These are phyloP conservation scores for Columba livia DNA, from an alignment of 2,113 vertebrate species.

Conservation along the genomic window DNA sequence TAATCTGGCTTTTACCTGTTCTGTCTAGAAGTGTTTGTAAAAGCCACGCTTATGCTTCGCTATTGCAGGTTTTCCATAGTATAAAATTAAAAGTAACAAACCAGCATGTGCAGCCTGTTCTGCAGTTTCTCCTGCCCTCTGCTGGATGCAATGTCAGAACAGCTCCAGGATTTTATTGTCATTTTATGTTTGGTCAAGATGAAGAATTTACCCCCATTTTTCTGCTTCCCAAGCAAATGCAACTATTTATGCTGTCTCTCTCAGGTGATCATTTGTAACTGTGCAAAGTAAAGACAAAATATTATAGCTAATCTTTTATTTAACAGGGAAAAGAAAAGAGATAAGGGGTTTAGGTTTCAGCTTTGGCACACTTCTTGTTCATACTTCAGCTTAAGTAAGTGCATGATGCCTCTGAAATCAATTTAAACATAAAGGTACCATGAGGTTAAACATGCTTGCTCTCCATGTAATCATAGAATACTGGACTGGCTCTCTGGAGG, in stretches of 20 bases:
- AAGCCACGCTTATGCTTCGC: neutral
- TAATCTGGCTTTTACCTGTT: neutral
- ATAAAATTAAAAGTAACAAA: neutral
- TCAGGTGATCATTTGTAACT: neutral
- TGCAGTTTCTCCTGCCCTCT: slow-evolving; percentile 45
- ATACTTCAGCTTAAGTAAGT: neutral
- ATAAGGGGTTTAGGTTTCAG: neutral
- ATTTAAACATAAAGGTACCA: neutral
- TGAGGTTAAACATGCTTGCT: neutral
- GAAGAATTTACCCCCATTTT: neutral
- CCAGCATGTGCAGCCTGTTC: neutral
- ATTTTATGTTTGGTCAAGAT: accelerated
- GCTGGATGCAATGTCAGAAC: neutral
- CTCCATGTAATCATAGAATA: neutral
- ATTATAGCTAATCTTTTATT: neutral
- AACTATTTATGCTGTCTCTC: neutral
- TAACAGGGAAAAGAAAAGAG: neutral
- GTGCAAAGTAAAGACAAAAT: neutral
- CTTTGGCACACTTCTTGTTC: neutral
- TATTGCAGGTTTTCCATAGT: neutral
- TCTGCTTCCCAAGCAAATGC: neutral
- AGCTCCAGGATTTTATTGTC: neutral
- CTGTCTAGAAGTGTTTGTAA: neutral
- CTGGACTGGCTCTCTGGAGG: neutral
- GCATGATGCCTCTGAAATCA: neutral